phyloP scores from a whole-genome alignment of 2,113 vertebrate genomes.

The Python bivittatus region DNA sequence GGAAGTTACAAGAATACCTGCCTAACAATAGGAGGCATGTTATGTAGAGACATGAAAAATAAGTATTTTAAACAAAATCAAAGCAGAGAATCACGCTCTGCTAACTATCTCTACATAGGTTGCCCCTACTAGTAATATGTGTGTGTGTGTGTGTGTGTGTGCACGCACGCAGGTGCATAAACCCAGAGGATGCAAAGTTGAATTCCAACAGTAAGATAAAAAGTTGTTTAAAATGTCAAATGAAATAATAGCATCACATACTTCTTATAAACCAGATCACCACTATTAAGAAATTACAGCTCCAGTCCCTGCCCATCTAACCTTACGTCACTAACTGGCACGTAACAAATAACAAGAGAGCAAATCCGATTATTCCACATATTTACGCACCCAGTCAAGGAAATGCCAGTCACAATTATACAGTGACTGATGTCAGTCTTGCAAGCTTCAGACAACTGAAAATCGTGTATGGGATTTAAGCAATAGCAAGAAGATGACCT shows the following conservation, averaged over 20 bases:
- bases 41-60: no score
- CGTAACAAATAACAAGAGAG: constrained; percentile 39
- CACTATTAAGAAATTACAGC: constrained; percentile 50
- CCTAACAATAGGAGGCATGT: no score
- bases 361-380: constrained; percentile 45
- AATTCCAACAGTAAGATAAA: constrained; percentile 6
- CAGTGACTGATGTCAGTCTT: constrained; percentile 7
- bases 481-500: neutral
- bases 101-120: no score
- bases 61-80: no score
- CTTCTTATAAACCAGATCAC: constrained; percentile 52
- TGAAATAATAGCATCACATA: constrained; percentile 45
- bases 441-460: neutral
- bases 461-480: constrained; percentile 23
- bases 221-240: constrained; percentile 35
- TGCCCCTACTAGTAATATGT: no score
- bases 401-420: constrained; percentile 30
- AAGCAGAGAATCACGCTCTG: no score
- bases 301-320: constrained; percentile 14
- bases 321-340: constrained; percentile 15
- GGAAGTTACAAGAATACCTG: no score
- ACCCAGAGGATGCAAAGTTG: no score
- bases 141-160: no score
- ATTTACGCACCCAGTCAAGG: constrained; percentile 41
- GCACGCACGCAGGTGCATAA: no score